A percentile compares a stretch with the other conserved stretches of the same genome.
Conservation (phyloP, 23 tunicate species). For the Ascidia mentula region DNA sequence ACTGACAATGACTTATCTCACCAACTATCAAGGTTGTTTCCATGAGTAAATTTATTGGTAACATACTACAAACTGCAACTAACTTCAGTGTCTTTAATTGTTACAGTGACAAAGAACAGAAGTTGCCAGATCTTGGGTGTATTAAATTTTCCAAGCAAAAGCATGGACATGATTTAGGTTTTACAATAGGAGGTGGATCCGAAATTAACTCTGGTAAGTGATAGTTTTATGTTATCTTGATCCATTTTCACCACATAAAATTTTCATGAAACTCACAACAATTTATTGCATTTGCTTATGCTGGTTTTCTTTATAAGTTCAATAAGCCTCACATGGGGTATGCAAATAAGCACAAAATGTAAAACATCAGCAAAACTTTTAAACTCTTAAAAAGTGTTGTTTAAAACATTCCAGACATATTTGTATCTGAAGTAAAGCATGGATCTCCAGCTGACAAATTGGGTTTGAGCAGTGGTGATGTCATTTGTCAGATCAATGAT, state of each 20-base stretch:
- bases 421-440: slow-evolving; percentile 41
- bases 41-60: no score
- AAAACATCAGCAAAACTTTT: not conserved
- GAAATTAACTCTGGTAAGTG: slow-evolving; percentile 53
- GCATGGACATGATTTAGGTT: slow-evolving; percentile 40
- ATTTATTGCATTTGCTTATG: no score
- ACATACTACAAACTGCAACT: not conserved
- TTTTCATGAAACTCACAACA: no score
- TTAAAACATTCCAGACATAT: slow-evolving; percentile 22
- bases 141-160: not conserved
- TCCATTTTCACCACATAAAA: no score
- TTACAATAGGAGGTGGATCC: slow-evolving; percentile 55
- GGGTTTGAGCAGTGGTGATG: slow-evolving; percentile 42
- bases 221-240: no score
- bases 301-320: no score
- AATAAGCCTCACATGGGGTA: no score
- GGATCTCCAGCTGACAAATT: slow-evolving; percentile 49
- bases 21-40: no score
- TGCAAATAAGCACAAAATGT: not conserved
- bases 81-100: not conserved
- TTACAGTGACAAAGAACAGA: not conserved
- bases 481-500: slow-evolving; percentile 43
- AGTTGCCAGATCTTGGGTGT: not conserved
- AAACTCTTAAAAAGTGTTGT: not conserved
- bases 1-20: no score